phyloP scores from a whole-genome alignment of 2,888 invertebrate species.

The Lycia hirtaria region DNA sequence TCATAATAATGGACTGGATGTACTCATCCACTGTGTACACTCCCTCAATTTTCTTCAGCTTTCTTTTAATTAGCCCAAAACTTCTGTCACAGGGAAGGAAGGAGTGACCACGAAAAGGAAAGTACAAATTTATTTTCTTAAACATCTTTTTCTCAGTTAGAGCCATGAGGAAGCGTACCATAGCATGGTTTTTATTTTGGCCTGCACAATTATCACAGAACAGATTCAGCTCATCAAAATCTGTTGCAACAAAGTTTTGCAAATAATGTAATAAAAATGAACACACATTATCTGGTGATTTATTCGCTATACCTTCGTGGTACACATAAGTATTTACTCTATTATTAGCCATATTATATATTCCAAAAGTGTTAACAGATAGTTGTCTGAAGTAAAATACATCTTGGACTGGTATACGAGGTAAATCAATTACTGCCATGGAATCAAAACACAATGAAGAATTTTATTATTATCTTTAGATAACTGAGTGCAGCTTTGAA shows the following conservation, averaged over 20 bases:
- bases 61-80: constrained; percentile 24
- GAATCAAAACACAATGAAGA: no score
- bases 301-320: constrained; percentile 1
- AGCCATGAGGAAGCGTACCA: constrained; percentile 25
- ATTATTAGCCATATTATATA: no score
- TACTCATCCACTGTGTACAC: constrained; percentile 29
- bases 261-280: constrained; percentile 28
- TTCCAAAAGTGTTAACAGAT: no score
- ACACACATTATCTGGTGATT: constrained; percentile 24
- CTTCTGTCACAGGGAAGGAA: constrained; percentile 31
- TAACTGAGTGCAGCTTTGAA: constrained; percentile 19
- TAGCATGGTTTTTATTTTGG: constrained; percentile 29
- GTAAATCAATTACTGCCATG: no score
- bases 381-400: no score
- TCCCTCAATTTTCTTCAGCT: constrained; percentile 30
- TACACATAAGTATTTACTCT: constrained; percentile 1
- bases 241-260: constrained; percentile 20
- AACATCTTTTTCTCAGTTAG: constrained; percentile 26
- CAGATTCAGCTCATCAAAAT: constrained; percentile 26
- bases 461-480: no score
- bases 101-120: constrained; percentile 30
- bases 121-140: constrained; percentile 30
- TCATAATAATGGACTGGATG: constrained; percentile 23
- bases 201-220: constrained; percentile 32
- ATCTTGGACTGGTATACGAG: no score